Conservation (phyloP, 2,113 vertebrate species). For the Telmatochromis bifrenatus region DNA sequence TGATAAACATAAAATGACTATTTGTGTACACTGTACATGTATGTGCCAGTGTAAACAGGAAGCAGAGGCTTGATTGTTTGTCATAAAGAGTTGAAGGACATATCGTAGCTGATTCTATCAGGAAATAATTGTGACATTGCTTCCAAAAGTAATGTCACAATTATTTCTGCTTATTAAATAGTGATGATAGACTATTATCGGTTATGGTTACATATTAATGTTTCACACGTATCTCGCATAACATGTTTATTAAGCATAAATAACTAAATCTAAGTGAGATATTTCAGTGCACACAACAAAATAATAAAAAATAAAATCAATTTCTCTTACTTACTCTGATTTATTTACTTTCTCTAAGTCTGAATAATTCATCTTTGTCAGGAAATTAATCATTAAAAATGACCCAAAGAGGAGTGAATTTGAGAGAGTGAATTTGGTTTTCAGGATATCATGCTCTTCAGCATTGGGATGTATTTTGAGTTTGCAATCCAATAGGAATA, state of each 20-base stretch:
- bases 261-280: not conserved
- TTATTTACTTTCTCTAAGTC: not conserved
- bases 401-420: not conserved
- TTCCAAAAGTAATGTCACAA: not conserved
- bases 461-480: not conserved
- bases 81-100: not conserved
- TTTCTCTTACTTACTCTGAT: not conserved
- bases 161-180: not conserved
- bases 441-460: not conserved
- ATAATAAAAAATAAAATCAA: fast-evolving
- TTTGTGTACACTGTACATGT: not conserved
- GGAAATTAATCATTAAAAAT: not conserved
- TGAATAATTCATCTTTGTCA: not conserved
- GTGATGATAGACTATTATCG: not conserved
- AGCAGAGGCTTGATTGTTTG: not conserved
- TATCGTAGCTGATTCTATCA: not conserved
- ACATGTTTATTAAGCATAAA: not conserved
- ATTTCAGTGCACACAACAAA: not conserved
- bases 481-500: not conserved
- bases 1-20: not conserved
- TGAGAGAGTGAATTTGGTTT: not conserved
- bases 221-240: not conserved
- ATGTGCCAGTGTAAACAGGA: not conserved
- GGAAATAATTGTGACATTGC: not conserved
- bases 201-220: not conserved